Evolutionary conservation across 2,113 vertebrate species (phyloP).

Genomic region (Alectura lathami): DNA sequence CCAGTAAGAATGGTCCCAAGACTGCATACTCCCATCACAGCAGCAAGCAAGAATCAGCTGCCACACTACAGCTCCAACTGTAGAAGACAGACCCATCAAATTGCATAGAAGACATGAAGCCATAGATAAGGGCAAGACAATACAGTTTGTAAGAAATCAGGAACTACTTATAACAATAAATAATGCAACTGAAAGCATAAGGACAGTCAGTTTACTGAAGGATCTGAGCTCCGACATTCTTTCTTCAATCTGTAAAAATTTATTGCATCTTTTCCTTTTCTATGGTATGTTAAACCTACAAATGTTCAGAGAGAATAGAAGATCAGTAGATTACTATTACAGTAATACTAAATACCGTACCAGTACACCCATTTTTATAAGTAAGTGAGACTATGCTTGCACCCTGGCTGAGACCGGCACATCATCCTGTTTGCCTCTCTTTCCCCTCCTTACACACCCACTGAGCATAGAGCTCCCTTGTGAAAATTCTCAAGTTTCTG

Average conservation of each 20-base stretch:
- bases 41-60: background rate
- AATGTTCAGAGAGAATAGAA: background rate
- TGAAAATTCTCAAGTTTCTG: background rate
- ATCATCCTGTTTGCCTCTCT: background rate
- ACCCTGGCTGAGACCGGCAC: background rate
- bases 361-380: background rate
- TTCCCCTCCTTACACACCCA: background rate
- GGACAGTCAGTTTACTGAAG: background rate
- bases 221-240: background rate
- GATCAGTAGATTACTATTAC: background rate
- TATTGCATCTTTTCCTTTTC: background rate
- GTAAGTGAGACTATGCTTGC: background rate
- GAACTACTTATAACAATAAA: background rate
- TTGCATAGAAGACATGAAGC: background rate
- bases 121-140: background rate
- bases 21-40: background rate
- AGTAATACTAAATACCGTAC: too few species aligned
- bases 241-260: background rate
- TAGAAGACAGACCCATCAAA: background rate
- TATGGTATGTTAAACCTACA: background rate
- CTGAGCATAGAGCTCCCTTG: background rate
- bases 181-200: background rate
- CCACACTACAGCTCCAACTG: background rate
- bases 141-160: background rate
- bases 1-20: background rate